Evolutionary conservation across 2,113 vertebrate species (phyloP).

Genomic region (Blennius ocellaris): DNA sequence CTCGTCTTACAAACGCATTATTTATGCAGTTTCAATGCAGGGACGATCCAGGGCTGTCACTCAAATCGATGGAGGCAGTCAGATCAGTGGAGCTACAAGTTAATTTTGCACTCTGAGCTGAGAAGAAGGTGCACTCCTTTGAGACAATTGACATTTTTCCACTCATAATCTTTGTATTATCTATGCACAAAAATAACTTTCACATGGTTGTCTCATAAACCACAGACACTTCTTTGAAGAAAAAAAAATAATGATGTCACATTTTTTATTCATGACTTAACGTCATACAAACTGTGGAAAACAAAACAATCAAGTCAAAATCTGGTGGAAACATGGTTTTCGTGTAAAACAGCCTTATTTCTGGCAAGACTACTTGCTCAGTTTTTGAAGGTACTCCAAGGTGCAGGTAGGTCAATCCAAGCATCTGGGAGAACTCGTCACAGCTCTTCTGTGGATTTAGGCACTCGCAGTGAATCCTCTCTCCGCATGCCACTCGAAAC

Average conservation of each 20-base stretch:
- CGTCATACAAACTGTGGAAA: too few relatives aligned
- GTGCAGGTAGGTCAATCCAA: neutral
- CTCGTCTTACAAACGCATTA: slow-evolving; percentile 18
- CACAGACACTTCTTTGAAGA: too few relatives aligned
- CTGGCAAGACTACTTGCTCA: neutral
- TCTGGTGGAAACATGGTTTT: too few relatives aligned
- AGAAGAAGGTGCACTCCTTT: neutral
- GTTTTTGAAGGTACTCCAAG: neutral
- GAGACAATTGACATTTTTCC: slow-evolving; percentile 6
- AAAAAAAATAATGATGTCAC: too few relatives aligned
- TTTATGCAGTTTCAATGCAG: neutral
- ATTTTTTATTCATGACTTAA: too few relatives aligned
- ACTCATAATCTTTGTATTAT: neutral
- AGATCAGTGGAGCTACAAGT: neutral
- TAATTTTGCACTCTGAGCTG: neutral
- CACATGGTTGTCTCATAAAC: too few relatives aligned
- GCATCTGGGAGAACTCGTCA: slow-evolving; percentile 1
- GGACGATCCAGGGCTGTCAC: too few relatives aligned
- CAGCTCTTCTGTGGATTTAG: slow-evolving; percentile 2
- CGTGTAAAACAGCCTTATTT: too few relatives aligned
- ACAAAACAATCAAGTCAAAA: too few relatives aligned
- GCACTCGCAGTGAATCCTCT: slow-evolving; percentile 13
- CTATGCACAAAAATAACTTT: neutral
- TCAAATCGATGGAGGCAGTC: neutral
- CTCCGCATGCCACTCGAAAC: slow-evolving; percentile 20